Base-by-base conservation (phyloP, 2,888 invertebrate species). In the Zaprionus bogoriensis region DNA sequence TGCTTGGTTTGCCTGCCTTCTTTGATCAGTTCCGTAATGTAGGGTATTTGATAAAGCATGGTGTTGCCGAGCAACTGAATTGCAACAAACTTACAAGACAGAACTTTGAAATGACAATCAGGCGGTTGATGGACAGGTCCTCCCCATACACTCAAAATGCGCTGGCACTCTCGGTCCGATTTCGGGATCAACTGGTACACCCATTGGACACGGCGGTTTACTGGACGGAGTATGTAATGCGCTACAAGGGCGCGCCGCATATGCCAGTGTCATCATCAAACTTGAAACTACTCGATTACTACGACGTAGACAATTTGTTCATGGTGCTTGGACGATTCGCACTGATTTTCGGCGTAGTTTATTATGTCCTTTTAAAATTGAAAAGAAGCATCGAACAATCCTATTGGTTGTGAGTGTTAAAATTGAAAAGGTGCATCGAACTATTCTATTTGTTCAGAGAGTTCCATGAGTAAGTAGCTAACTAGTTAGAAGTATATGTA, bases 1-100 rank as follows among this genome's bases (percentile, higher is more conserved):
- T 92, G 1, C 67, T 92, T 14, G 92, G 92, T 0, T 85, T 93
- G 47, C 92, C 93, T 0, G 67, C 92, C 2, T 91, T 91, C 52
- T 92, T 87, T 2, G 92, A 93, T 78, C 92, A 93, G 77, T 88
- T 90, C 36, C 72, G 90, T 1, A 93, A 93, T 67, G 89, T 92
- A 67, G 88, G 83, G 1, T 85, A 87, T 4, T 89, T 92, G 88
- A 1, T 44, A 4, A 41, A 27, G 2, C 50, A 55, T 12, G 77
- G 64, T 4, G 48, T 72, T 91, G 90, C 2, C 20, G 89, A 20
- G 64, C 2, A 66, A 4, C 53, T 92, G 14, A 25, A 44, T 22
- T 3, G 2, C 7, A 66, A 81, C 3, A 73, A 81, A 1, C 30
- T 92, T 12, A 90, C 77, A 0, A 87, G 84, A 32, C 67, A 85